Percentiles rank a stretch among this genome's conserved stretches.
Evolutionary conservation across 2,888 invertebrate genomes (phyloP).

Genomic region (Chloroclystis v-ata): DNA sequence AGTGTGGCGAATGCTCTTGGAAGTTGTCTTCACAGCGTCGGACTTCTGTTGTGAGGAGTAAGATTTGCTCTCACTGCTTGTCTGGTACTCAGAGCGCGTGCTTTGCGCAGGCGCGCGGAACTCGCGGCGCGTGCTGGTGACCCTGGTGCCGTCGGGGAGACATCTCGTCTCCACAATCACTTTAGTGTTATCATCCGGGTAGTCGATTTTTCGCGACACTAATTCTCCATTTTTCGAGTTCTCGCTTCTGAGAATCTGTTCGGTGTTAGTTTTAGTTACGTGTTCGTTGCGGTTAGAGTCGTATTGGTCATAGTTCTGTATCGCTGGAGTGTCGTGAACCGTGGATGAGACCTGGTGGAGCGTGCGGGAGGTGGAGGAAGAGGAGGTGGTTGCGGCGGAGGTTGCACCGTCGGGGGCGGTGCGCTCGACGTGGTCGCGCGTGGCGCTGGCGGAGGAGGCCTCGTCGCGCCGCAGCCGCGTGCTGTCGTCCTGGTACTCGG

Average conservation of each 20-base stretch:
- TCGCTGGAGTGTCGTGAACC: constrained; percentile 49
- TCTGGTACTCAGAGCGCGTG: constrained; percentile 55
- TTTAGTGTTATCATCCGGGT: constrained; percentile 82
- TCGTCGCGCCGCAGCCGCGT: constrained; percentile 63
- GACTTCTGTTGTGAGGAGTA: constrained; percentile 49
- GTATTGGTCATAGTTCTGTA: constrained; percentile 47
- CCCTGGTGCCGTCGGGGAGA: constrained; percentile 81
- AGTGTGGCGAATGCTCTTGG: constrained; percentile 43
- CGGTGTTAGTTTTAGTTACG: constrained; percentile 38
- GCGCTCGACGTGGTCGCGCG: constrained; percentile 60
- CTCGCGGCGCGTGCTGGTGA: constrained; percentile 83
- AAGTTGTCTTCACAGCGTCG: constrained; percentile 44
- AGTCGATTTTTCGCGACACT: constrained; percentile 77
- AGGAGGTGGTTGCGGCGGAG: constrained; percentile 56
- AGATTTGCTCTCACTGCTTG: constrained; percentile 49
- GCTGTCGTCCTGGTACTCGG: constrained; percentile 65
- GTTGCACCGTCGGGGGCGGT: constrained; percentile 62
- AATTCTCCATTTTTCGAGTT: constrained; percentile 60
- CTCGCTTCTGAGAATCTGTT: constrained; percentile 22
- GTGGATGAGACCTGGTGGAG: constrained; percentile 56
- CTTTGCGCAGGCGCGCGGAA: constrained; percentile 67
- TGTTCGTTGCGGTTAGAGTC: constrained; percentile 51
- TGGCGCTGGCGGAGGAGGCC: constrained; percentile 53
- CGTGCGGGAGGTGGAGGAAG: constrained; percentile 56
- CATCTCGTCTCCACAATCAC: constrained; percentile 82